Conservation (phyloP, 2,113 vertebrate species). For the Varanus komodoensis region DNA sequence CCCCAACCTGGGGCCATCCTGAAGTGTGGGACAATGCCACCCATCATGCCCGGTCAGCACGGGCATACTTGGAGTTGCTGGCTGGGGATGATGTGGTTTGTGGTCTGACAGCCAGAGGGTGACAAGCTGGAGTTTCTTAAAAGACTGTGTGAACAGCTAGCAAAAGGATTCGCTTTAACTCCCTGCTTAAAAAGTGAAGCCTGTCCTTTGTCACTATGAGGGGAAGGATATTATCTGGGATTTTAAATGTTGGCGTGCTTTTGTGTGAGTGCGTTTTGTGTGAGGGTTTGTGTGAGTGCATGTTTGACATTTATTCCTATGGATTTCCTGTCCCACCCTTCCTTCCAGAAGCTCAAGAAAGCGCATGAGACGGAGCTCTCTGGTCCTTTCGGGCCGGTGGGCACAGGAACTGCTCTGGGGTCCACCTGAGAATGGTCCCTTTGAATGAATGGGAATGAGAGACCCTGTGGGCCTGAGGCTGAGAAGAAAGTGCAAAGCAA, state of each 20-base stretch:
- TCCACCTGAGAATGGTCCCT: too few species aligned
- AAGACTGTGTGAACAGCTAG: background rate
- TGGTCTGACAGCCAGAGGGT: too few species aligned
- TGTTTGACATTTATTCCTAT: background rate
- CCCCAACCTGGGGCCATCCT: background rate
- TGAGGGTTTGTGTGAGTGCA: too few species aligned
- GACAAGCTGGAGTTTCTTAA: too few species aligned
- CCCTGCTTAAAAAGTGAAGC: background rate
- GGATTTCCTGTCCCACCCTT: background rate
- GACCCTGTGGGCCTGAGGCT: too few species aligned
- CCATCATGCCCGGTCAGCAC: too few species aligned
- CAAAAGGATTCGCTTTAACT: background rate
- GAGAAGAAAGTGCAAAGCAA: too few species aligned
- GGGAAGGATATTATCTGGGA: background rate
- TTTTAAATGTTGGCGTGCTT: background rate
- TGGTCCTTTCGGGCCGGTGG: too few species aligned
- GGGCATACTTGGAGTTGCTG: too few species aligned
- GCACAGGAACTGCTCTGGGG: too few species aligned
- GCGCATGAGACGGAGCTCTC: background rate
- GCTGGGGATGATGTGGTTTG: too few species aligned
- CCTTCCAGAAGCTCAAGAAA: background rate
- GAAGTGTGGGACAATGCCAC: background rate
- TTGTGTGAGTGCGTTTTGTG: background rate
- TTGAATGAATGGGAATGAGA: too few species aligned
- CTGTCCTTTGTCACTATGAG: background rate